Evolutionary conservation across 2,113 vertebrate genomes (phyloP).

Genomic region (Trinectes maculatus): DNA sequence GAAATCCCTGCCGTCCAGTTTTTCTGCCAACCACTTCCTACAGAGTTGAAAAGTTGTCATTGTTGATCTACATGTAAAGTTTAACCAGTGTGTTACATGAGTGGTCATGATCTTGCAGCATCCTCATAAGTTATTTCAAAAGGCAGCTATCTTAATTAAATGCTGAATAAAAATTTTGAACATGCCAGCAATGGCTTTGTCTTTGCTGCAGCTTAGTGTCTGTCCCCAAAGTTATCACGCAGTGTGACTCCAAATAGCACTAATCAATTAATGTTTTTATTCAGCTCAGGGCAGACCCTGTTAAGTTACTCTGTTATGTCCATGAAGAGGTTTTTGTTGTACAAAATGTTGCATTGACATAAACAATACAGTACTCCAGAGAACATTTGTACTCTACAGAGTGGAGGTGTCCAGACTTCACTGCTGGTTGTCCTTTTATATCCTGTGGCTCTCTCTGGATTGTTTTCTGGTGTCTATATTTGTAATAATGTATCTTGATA

Average conservation of each 20-base stretch:
- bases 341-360: constrained; percentile 2
- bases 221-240: not conserved
- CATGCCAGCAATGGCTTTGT: constrained; percentile 53
- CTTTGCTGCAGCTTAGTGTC: not conserved
- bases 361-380: constrained; percentile 6
- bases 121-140: constrained; percentile 17
- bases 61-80: constrained; percentile 2
- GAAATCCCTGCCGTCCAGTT: constrained; percentile 12
- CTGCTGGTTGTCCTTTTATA: not conserved
- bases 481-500: constrained; percentile 23
- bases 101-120: not conserved
- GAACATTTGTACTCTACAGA: constrained; percentile 12
- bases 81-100: not conserved
- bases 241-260: not conserved
- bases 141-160: constrained; percentile 60
- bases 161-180: constrained; percentile 24
- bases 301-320: not conserved
- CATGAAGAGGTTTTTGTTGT: constrained; percentile 22
- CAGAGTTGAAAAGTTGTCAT: not conserved
- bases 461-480: constrained; percentile 26
- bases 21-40: not conserved
- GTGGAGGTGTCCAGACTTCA: not conserved
- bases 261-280: not conserved
- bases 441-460: constrained; percentile 18
- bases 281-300: constrained; percentile 21